Evolutionary conservation across 2,797 vertebrate genomes (phyloP).

Genomic region (Neopelma chrysocephalum): DNA sequence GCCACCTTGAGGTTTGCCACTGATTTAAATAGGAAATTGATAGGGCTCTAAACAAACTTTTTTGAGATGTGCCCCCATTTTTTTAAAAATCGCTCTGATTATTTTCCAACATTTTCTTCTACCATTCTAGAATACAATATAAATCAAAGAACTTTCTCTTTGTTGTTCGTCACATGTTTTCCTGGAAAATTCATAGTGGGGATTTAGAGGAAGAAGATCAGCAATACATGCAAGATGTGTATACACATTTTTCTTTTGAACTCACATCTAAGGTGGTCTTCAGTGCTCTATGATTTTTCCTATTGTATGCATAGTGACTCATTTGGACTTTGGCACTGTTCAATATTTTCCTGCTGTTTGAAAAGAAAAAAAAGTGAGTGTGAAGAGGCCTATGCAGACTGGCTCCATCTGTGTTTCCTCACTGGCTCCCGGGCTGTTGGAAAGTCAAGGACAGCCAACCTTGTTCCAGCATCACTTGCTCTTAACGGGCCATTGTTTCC

Average conservation of each 20-base stretch:
- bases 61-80: neutral
- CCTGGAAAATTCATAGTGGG: constrained; percentile 27
- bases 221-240: neutral
- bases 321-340: constrained; percentile 33
- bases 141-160: constrained; percentile 39
- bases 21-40: neutral
- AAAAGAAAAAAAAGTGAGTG: neutral
- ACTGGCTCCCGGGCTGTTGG: neutral
- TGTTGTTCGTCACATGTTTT: constrained; percentile 24
- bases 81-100: neutral
- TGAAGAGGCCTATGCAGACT: constrained; percentile 25
- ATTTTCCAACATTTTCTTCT: constrained; percentile 27
- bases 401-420: constrained; percentile 61
- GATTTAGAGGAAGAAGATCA: constrained; percentile 47
- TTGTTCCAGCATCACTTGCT: constrained; percentile 23
- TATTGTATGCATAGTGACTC: constrained; percentile 23
- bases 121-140: neutral
- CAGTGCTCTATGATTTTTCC: constrained; percentile 9
- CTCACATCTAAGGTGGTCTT: constrained; percentile 18
- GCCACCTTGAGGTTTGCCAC: neutral
- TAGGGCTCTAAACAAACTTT: neutral
- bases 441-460: constrained; percentile 55
- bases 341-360: constrained; percentile 47
- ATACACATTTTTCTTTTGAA: constrained; percentile 3
- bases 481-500: constrained; percentile 60